A percentile compares a stretch with the other conserved stretches of the same genome.
phyloP scores from a whole-genome alignment of 2,113 vertebrate species.

The Phainopepla nitens region DNA sequence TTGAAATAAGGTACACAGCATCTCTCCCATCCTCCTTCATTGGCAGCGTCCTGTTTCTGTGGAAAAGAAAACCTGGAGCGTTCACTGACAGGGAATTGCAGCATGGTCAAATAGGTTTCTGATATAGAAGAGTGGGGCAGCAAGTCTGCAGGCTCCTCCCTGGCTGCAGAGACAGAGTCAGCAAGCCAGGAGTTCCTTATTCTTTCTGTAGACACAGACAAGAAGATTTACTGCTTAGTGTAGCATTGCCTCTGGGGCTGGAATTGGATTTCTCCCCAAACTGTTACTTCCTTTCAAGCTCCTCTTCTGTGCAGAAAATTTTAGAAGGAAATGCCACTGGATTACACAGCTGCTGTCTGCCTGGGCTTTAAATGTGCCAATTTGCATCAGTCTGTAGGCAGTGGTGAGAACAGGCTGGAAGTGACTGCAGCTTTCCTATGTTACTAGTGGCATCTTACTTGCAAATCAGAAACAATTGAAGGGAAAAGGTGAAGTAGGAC shows the following conservation, averaged over 20 bases:
- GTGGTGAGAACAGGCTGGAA: conserved; percentile 25
- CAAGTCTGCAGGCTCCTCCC: neutral
- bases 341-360: conserved; percentile 48
- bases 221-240: conserved; percentile 15
- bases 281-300: conserved; percentile 41
- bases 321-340: conserved; percentile 54
- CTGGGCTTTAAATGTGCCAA: conserved; percentile 13
- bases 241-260: neutral
- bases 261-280: conserved; percentile 19
- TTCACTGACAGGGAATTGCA: neutral
- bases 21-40: neutral
- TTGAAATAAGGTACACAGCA: neutral
- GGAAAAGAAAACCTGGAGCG: conserved; percentile 6
- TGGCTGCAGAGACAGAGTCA: neutral
- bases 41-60: neutral
- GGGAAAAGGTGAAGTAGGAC: neutral
- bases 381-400: conserved; percentile 45
- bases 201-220: neutral
- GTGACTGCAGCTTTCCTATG: neutral
- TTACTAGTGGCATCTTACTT: neutral
- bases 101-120: neutral
- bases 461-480: conserved; percentile 9
- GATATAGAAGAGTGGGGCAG: neutral
- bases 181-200: neutral
- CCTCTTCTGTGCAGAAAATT: conserved; percentile 19